Evolutionary conservation across 2,113 vertebrate species (phyloP), one percentile per base, ranked within the genome.

Genomic region (Equus quagga): DNA sequence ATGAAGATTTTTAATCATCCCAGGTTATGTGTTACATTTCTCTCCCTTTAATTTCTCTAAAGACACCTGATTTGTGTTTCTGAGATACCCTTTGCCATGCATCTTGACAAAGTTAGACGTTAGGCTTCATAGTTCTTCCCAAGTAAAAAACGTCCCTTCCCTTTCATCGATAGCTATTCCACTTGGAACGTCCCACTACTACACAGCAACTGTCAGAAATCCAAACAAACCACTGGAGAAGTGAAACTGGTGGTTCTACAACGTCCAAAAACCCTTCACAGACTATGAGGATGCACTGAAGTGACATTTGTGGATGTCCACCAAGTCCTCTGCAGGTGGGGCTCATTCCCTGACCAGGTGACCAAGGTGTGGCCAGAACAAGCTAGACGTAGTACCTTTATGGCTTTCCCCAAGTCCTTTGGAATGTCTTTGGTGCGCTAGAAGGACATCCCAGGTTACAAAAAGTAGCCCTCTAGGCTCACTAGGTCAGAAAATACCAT

Each of bases 301-400:
- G 49, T 28, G 36, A 49, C 8, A 14, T 46, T 26, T 9, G 5
- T 3, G 51, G 33, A 46, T 0, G 6, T 0, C 36, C 5, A 58
- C 0, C 18, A 24, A 12, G 23, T 31, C 72, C 49, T 65, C 36
- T 75, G 49, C 8, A 49, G 7, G 26, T 4, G 36, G 28, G 33
- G 11, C 19, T 26, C 19, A 6, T n/a, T 86, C 44, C 17, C n/a
- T n/a, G n/a, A 65, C 36, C 49, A 41, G 51, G 6, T 36, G 58
- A 54, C 8, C 0, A 21, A 33, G 41, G 33, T 31, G 1, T 65
- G n/a, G 33, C 56, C 13, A 41, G 24, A 10, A 56, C 7, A 73
- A 91, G 6, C 64, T 41, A 58, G 64, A 70, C 28, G 51, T 11
- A 1, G 18, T 14, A 0, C 15, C n/a, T 67, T 36, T 36, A 41